phyloP scores from a whole-genome alignment of 2,113 vertebrate genomes.

The Patagioenas fasciata region DNA sequence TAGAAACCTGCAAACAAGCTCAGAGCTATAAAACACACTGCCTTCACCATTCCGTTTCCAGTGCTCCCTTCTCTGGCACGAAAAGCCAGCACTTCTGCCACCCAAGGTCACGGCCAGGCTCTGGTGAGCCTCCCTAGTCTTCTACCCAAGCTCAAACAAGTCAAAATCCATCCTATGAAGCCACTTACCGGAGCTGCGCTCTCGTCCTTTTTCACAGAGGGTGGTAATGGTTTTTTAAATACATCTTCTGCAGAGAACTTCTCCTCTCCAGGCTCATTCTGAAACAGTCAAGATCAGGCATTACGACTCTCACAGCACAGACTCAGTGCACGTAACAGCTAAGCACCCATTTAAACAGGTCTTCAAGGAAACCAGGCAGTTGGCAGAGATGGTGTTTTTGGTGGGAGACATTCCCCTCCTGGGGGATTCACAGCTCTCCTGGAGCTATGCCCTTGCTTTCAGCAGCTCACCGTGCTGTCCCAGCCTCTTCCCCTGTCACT shows the following conservation, averaged over 20 bases:
- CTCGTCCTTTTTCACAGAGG: conserved; percentile 87
- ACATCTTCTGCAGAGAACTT: conserved; percentile 82
- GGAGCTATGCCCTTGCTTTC: neutral
- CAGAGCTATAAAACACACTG: neutral
- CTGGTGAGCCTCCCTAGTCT: neutral
- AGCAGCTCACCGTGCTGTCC: neutral
- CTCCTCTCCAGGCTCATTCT: conserved; percentile 72
- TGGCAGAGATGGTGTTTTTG: neutral
- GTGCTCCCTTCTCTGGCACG: neutral
- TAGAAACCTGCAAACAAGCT: neutral
- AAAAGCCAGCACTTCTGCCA: neutral
- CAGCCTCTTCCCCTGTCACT: neutral
- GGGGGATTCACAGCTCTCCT: neutral
- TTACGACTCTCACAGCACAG: neutral
- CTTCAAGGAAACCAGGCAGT: neutral
- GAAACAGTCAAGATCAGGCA: conserved; percentile 41
- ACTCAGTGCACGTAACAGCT: neutral
- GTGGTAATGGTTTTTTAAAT: conserved; percentile 95
- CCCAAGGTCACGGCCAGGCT: neutral
- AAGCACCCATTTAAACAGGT: neutral
- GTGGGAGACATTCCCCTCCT: neutral
- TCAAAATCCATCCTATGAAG: neutral
- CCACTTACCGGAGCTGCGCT: conserved; percentile 74
- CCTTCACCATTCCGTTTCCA: neutral
- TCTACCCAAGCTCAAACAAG: neutral